Conservation (phyloP, 2,888 invertebrate genomes). For the Crepidodera aurea region DNA sequence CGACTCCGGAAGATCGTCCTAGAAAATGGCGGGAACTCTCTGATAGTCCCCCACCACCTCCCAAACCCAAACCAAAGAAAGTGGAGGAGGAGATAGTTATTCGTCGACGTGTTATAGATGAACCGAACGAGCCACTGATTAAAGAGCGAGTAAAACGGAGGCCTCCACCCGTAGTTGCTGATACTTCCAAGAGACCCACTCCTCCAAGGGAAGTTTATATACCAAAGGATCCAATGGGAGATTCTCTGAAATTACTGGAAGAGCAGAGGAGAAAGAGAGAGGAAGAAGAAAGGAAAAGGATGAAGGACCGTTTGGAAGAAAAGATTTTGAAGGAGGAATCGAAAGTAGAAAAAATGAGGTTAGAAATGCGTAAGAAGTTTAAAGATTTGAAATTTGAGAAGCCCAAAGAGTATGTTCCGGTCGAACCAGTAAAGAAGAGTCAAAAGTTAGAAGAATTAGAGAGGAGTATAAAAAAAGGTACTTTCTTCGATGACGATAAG, state of each 20-base stretch:
- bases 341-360: constrained; percentile 54
- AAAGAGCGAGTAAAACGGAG: constrained; percentile 54
- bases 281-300: constrained; percentile 57
- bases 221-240: constrained; percentile 51
- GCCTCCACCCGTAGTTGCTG: constrained; percentile 1
- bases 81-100: constrained; percentile 54
- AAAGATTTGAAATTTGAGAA: constrained; percentile 55
- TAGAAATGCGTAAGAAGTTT: constrained; percentile 56
- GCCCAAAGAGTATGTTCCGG: constrained; percentile 54
- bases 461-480: constrained; percentile 56
- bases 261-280: constrained; percentile 52
- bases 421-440: constrained; percentile 58
- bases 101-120: constrained; percentile 52
- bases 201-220: constrained; percentile 48
- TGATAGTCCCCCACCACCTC: constrained; percentile 44
- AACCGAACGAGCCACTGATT: constrained; percentile 49
- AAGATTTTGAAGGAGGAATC: constrained; percentile 55
- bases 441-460: constrained; percentile 57
- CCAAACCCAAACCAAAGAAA: constrained; percentile 48
- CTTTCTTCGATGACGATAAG: constrained; percentile 58
- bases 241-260: constrained; percentile 52
- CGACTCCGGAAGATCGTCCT: constrained; percentile 54
- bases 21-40: constrained; percentile 43
- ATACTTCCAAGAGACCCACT: constrained; percentile 36
- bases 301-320: constrained; percentile 54